Evolutionary conservation across 2,797 vertebrate species (phyloP).

Genomic region (Gymnopithys bicolor): DNA sequence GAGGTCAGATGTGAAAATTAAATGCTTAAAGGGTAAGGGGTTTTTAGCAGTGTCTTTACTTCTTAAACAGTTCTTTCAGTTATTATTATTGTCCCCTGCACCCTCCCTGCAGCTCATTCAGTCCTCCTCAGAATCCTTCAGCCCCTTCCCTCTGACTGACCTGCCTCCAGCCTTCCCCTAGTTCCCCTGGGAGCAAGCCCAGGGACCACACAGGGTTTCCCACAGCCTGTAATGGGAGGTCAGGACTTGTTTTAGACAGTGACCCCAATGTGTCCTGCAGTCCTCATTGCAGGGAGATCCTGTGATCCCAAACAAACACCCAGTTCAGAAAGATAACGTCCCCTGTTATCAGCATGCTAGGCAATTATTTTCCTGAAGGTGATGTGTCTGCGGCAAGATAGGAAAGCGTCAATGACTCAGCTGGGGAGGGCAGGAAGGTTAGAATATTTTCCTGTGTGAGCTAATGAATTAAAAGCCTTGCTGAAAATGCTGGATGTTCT

Average conservation of each 20-base stretch:
- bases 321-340: background rate
- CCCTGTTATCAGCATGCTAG: background rate
- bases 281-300: background rate
- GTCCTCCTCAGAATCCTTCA: background rate
- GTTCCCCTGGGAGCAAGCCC: background rate
- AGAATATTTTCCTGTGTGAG: constrained; percentile 20
- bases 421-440: constrained; percentile 51
- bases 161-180: background rate
- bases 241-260: background rate
- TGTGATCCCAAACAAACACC: background rate
- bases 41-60: background rate
- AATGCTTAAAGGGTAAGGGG: background rate
- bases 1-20: background rate
- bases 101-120: background rate
- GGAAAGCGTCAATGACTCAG: constrained; percentile 27
- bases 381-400: background rate
- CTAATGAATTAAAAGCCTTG: constrained; percentile 53
- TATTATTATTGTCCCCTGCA: background rate
- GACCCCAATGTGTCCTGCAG: background rate
- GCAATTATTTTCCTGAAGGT: constrained; percentile 24
- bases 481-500: constrained; percentile 27
- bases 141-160: background rate
- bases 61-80: background rate
- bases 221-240: background rate
- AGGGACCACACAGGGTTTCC: background rate